phyloP scores from a whole-genome alignment of 2,797 vertebrate species.

The Morelia viridis region DNA sequence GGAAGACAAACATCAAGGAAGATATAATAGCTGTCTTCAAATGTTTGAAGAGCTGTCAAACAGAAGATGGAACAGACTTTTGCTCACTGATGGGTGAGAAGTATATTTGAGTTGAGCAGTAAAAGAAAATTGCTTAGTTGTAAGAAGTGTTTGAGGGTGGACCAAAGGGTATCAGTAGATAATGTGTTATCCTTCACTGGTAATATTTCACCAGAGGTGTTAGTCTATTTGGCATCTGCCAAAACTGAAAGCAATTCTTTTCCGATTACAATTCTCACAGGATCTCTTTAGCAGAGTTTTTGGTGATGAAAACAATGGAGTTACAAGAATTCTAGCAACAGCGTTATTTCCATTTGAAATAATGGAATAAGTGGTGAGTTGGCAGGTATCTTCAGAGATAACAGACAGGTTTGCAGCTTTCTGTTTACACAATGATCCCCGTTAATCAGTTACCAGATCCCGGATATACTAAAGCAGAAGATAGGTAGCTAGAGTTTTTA shows the following conservation, averaged over 20 bases:
- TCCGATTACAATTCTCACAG: not conserved
- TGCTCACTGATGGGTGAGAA: not conserved
- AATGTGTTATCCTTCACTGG: not conserved
- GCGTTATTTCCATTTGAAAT: not conserved
- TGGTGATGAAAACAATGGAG: not conserved
- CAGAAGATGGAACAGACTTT: not conserved
- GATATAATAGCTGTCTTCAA: not conserved
- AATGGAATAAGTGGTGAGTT: not conserved
- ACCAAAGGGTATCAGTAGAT: not conserved
- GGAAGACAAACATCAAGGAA: not conserved
- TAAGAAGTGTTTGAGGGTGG: not conserved
- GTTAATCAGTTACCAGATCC: not conserved
- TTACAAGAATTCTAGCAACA: not conserved
- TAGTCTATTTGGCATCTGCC: not conserved
- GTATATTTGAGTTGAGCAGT: not conserved
- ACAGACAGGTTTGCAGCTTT: not conserved
- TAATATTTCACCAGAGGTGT: not conserved
- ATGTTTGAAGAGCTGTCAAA: not conserved
- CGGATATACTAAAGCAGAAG: not conserved
- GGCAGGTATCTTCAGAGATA: not conserved
- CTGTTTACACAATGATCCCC: not conserved
- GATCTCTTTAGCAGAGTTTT: not conserved
- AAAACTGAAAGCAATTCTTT: not conserved
- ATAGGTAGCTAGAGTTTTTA: not conserved
- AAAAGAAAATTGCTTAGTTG: not conserved